phyloP scores from a whole-genome alignment of 2,888 invertebrate species.

The Boloria selene region DNA sequence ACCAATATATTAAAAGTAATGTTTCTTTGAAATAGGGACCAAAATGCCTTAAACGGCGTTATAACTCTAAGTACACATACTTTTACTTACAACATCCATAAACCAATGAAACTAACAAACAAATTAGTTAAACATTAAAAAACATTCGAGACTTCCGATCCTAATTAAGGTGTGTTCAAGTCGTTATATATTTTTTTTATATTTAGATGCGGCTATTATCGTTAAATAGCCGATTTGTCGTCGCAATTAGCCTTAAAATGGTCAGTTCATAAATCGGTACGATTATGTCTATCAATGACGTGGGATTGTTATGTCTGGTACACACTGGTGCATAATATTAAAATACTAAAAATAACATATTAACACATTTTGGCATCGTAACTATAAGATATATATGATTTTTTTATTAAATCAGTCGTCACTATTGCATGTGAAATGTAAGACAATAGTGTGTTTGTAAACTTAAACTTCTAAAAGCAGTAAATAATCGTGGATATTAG shows the following conservation, averaged over 20 bases:
- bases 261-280: slow-evolving; percentile 59
- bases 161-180: slow-evolving; percentile 66
- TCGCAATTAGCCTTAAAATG: slow-evolving; percentile 72
- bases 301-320: slow-evolving; percentile 7
- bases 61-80: slow-evolving; percentile 8
- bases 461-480: too few species aligned
- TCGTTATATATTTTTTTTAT: slow-evolving; percentile 49
- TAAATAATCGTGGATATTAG: too few species aligned
- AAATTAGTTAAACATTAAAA: slow-evolving; percentile 73
- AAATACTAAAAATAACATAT: neutral
- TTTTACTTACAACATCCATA: slow-evolving; percentile 26
- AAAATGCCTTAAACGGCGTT: slow-evolving; percentile 27
- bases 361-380: too few species aligned
- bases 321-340: neutral
- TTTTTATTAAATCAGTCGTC: too few species aligned
- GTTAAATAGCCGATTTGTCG: slow-evolving; percentile 52
- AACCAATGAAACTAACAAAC: slow-evolving; percentile 54
- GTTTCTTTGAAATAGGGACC: slow-evolving; percentile 31
- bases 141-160: slow-evolving; percentile 68
- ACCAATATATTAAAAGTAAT: slow-evolving; percentile 6
- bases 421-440: too few species aligned
- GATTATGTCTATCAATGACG: slow-evolving; percentile 35
- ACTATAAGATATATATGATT: too few species aligned
- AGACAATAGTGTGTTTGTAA: too few species aligned
- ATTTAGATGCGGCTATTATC: slow-evolving; percentile 69